These are phyloP conservation scores for Yponomeuta malinellus DNA, from an alignment of 2,888 invertebrate genomes.

Conservation along the genomic window DNA sequence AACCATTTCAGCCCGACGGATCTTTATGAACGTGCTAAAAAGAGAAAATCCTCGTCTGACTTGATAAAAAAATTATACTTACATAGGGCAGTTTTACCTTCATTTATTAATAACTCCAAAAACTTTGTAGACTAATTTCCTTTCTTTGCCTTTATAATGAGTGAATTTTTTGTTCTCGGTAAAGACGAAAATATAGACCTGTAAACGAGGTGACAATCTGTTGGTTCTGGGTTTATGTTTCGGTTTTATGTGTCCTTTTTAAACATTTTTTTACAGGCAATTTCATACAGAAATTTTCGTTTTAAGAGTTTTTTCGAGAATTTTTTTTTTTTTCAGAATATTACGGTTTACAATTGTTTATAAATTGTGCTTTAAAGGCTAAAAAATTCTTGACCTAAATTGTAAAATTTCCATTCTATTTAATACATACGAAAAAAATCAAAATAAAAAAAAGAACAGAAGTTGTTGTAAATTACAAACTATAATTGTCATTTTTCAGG, in stretches of 20 bases:
- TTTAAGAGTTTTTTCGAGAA: no score
- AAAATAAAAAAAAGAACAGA: no score
- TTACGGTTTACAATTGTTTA: no score
- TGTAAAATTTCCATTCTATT: no score
- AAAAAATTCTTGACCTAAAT: no score
- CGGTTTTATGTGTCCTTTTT: background rate
- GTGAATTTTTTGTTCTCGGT: background rate
- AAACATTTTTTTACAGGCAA: background rate
- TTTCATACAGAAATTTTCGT: no score
- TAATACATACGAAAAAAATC: no score
- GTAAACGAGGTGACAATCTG: background rate
- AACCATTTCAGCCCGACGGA: conserved; percentile 27
- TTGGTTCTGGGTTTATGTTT: background rate
- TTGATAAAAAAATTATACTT: conserved; percentile 25
- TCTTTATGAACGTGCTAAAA: conserved; percentile 33
- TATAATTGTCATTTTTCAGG: no score
- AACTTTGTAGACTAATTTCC: background rate
- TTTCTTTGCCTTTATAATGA: background rate
- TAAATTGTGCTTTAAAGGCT: no score
- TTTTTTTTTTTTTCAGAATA: no score
- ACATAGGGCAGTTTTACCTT: background rate
- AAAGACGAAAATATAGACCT: background rate
- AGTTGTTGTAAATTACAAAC: no score
- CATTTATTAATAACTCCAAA: background rate
- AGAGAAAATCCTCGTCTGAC: conserved; percentile 28